Evolutionary conservation across 2,888 invertebrate genomes (phyloP).

Genomic region (Drepanosiphum platanoidis): DNA sequence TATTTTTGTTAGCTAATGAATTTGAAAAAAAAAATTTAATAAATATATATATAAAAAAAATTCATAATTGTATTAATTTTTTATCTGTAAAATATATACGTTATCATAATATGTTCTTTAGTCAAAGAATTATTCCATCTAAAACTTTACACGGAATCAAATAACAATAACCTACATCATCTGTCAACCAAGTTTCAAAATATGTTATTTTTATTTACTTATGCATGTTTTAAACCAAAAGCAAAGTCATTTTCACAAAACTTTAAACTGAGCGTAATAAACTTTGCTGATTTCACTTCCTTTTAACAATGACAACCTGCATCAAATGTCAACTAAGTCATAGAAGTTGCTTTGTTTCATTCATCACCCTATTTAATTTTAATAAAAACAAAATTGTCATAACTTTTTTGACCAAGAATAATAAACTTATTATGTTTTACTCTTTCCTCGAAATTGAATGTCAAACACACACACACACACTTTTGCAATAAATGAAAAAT

Average conservation of each 20-base stretch:
- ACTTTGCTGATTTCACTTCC: slow-evolving; percentile 38
- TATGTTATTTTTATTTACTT: slow-evolving; percentile 23
- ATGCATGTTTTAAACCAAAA: slow-evolving; percentile 19
- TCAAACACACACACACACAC: slow-evolving; percentile 3
- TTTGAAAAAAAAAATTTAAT: no score
- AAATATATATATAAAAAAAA: no score
- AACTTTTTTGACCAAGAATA: neutral
- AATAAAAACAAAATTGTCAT: neutral
- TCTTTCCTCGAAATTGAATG: neutral
- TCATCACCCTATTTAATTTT: neutral
- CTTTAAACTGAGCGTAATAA: slow-evolving; percentile 27
- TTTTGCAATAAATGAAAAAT: neutral
- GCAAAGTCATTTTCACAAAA: slow-evolving; percentile 14
- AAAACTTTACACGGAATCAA: slow-evolving; percentile 31
- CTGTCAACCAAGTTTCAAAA: slow-evolving; percentile 21
- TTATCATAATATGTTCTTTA: neutral
- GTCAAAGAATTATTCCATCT: neutral
- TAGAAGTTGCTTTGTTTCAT: neutral
- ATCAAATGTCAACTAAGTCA: slow-evolving; percentile 7
- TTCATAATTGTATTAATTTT: no score
- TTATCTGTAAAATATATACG: neutral
- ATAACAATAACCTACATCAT: slow-evolving; percentile 21
- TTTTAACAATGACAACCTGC: neutral
- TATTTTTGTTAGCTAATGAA: no score
- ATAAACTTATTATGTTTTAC: neutral